These are phyloP conservation scores for Drosophila nasuta DNA, from an alignment of 1,140 invertebrate species.

Conservation along the genomic window DNA sequence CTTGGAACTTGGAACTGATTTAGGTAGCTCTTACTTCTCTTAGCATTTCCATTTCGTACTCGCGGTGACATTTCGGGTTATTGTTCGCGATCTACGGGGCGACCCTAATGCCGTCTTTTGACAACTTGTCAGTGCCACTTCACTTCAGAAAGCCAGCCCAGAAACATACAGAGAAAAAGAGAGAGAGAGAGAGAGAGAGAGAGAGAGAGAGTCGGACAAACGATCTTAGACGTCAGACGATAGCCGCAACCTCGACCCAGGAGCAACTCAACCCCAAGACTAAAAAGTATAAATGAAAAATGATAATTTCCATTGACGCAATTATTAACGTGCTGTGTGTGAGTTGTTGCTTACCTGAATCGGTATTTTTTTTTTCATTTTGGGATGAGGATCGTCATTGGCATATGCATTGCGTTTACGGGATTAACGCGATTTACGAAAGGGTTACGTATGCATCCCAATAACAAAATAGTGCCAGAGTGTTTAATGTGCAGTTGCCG, in stretches of 20 bases:
- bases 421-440: constrained; percentile 78
- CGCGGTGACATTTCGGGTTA: constrained; percentile 69
- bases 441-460: constrained; percentile 71
- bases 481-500: constrained; percentile 47
- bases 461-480: constrained; percentile 60
- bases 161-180: not conserved
- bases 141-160: constrained; percentile 61
- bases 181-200: too few relatives aligned
- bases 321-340: constrained; percentile 42
- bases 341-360: constrained; percentile 38
- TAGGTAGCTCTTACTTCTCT: constrained; percentile 9
- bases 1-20: not conserved
- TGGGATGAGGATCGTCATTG: constrained; percentile 14
- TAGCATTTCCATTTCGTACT: constrained; percentile 26
- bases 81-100: constrained; percentile 44
- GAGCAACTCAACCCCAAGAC: constrained; percentile 43
- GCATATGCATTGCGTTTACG: constrained; percentile 50
- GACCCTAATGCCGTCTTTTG: constrained; percentile 45
- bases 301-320: constrained; percentile 70
- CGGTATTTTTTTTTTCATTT: not conserved
- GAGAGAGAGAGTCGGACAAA: constrained; percentile 23
- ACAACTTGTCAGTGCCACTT: constrained; percentile 68
- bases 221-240: constrained; percentile 41
- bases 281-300: constrained; percentile 68
- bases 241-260: constrained; percentile 31